Evolutionary conservation across 2,888 invertebrate species (phyloP).

Genomic region (Dysmachus trigonus): DNA sequence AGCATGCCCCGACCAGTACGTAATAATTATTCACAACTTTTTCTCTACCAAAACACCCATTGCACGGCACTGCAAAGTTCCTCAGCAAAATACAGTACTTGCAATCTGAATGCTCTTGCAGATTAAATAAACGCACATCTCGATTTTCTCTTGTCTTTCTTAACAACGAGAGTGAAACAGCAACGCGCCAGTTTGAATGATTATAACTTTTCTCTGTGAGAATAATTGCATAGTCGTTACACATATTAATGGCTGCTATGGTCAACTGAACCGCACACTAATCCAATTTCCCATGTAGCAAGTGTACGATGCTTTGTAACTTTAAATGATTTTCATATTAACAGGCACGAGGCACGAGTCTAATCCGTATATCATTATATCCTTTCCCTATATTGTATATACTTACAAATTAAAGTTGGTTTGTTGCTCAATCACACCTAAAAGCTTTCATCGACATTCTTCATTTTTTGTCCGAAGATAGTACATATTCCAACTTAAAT

Average conservation of each 20-base stretch:
- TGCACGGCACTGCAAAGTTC: not conserved
- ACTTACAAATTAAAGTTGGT: no score
- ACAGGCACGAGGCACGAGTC: not conserved
- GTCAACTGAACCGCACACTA: not conserved
- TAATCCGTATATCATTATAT: no score
- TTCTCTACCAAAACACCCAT: not conserved
- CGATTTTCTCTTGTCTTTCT: not conserved
- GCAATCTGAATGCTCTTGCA: not conserved
- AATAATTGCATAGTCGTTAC: not conserved
- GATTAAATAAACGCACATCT: not conserved
- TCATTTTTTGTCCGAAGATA: no score
- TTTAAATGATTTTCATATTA: not conserved
- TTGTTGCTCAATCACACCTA: no score
- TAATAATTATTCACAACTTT: not conserved
- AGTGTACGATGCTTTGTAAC: not conserved
- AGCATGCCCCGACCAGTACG: no score
- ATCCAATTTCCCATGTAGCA: not conserved
- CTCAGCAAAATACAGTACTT: not conserved
- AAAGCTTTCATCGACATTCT: no score
- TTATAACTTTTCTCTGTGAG: not conserved
- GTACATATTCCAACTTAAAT: no score
- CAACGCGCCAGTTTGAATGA: not conserved
- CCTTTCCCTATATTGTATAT: no score
- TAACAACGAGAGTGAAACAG: not conserved
- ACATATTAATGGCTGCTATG: not conserved